A percentile compares a stretch with the other conserved stretches of the same genome.
phyloP scores from a whole-genome alignment of 2,113 vertebrate species.

The Notothenia coriiceps region DNA sequence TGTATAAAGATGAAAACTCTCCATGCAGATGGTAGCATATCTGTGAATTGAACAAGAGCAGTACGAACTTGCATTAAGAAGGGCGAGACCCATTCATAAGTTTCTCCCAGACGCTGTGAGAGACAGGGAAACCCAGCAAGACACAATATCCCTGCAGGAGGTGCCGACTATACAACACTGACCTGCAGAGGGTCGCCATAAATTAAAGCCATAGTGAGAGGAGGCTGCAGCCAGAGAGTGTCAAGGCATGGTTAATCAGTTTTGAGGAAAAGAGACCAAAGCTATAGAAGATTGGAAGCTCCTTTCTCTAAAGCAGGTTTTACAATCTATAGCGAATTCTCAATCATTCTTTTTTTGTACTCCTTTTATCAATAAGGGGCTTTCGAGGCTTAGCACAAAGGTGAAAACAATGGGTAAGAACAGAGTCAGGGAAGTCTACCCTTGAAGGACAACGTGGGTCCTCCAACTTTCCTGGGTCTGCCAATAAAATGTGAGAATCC shows the following conservation, averaged over 20 bases:
- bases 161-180: conserved; percentile 56
- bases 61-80: conserved; percentile 29
- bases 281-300: conserved; percentile 40
- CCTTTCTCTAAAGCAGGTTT: conserved; percentile 55
- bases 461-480: conserved; percentile 49
- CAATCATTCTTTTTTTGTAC: conserved; percentile 58
- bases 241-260: conserved; percentile 64
- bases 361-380: conserved; percentile 24
- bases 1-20: conserved; percentile 20
- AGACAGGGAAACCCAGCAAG: conserved; percentile 52
- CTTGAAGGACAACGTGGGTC: conserved; percentile 63
- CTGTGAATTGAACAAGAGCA: conserved; percentile 29
- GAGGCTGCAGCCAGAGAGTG: conserved; percentile 47
- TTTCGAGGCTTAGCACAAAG: conserved; percentile 39
- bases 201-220: conserved; percentile 65
- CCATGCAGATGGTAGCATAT: conserved; percentile 5
- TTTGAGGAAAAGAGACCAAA: conserved; percentile 66
- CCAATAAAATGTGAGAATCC: conserved; percentile 74
- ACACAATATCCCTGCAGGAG: conserved; percentile 75
- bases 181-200: conserved; percentile 68
- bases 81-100: conserved; percentile 44
- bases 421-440: conserved; percentile 35
- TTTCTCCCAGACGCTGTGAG: conserved; percentile 53
- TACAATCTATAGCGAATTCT: conserved; percentile 65
- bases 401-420: conserved; percentile 64